These are phyloP conservation scores for Excalfactoria chinensis DNA, from an alignment of 2,113 vertebrate species.

Conservation along the genomic window DNA sequence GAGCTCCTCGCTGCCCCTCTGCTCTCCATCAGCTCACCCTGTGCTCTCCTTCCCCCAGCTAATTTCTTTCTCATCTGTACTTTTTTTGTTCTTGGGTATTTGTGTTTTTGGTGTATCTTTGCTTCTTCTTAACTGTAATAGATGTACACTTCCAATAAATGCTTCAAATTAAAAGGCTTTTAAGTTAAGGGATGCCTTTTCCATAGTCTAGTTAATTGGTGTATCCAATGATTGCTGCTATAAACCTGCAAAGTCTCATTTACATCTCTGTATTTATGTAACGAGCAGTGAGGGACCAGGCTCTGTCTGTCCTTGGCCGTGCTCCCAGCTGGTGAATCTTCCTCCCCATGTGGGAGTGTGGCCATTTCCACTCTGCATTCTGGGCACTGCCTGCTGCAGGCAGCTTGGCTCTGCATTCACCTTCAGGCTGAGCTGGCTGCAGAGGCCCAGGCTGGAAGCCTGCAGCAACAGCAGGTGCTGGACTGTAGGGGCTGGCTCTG, in stretches of 20 bases:
- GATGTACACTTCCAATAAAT: constrained; percentile 66
- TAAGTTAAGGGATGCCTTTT: constrained; percentile 61
- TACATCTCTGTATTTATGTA: not conserved
- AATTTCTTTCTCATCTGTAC: constrained; percentile 44
- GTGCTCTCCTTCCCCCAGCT: not conserved
- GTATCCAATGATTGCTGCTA: not conserved
- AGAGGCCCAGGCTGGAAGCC: not conserved
- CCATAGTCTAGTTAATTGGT: constrained; percentile 29
- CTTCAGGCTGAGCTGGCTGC: not conserved
- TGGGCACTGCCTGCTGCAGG: not conserved
- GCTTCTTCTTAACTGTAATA: constrained; percentile 69
- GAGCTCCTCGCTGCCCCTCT: not conserved
- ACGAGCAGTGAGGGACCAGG: not conserved
- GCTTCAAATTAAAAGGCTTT: constrained; percentile 66
- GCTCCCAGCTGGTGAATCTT: too few relatives aligned
- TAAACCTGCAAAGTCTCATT: not conserved
- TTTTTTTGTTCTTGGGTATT: constrained; percentile 46
- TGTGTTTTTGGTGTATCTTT: constrained; percentile 62
- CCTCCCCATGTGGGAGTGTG: not conserved
- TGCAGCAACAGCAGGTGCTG: accelerated
- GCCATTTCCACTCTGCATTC: not conserved
- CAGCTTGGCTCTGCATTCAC: not conserved
- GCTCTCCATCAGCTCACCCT: not conserved
- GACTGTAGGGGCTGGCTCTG: not conserved
- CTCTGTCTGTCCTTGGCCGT: not conserved